Conservation (phyloP, 92 coral and sea anemone genomes). For the Epizoanthus rinbou region DNA sequence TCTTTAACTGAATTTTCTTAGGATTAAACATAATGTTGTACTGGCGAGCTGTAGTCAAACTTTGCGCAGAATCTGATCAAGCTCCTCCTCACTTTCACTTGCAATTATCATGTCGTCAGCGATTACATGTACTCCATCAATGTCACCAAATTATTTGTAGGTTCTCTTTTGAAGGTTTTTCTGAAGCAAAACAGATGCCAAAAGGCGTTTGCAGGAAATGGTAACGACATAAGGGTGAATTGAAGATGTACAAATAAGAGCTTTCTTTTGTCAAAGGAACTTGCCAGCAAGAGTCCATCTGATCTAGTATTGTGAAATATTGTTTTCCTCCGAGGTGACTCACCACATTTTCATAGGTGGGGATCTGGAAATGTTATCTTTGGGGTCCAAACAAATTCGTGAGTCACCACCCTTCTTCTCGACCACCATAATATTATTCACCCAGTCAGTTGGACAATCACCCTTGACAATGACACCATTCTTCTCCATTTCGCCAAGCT, state of each 20-base stretch:
- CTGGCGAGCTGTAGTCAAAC: neutral
- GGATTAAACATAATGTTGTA: neutral
- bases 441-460: constrained; percentile 38
- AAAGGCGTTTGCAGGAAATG: constrained; percentile 48
- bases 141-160: constrained; percentile 58
- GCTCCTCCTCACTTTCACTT: constrained; percentile 51
- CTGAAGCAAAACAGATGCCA: constrained; percentile 45
- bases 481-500: constrained; percentile 37
- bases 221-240: constrained; percentile 49
- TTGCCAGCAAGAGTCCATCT: constrained; percentile 57
- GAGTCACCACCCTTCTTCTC: constrained; percentile 18
- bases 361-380: constrained; percentile 37
- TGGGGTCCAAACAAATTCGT: constrained; percentile 37
- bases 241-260: constrained; percentile 53
- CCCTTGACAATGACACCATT: constrained; percentile 27
- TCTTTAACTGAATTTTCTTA: neutral
- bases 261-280: constrained; percentile 54
- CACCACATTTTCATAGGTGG: constrained; percentile 40
- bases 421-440: constrained; percentile 12
- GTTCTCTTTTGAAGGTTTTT: constrained; percentile 49
- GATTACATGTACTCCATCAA: constrained; percentile 50
- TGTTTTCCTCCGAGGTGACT: constrained; percentile 33
- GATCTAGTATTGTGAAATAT: constrained; percentile 52
- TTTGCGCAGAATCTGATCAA: constrained; percentile 23
- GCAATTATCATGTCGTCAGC: constrained; percentile 53